Percentiles rank a stretch among this genome's conserved stretches.
These are phyloP conservation scores for Agelaius phoeniceus DNA, from an alignment of 2,113 vertebrate species.

Conservation along the genomic window DNA sequence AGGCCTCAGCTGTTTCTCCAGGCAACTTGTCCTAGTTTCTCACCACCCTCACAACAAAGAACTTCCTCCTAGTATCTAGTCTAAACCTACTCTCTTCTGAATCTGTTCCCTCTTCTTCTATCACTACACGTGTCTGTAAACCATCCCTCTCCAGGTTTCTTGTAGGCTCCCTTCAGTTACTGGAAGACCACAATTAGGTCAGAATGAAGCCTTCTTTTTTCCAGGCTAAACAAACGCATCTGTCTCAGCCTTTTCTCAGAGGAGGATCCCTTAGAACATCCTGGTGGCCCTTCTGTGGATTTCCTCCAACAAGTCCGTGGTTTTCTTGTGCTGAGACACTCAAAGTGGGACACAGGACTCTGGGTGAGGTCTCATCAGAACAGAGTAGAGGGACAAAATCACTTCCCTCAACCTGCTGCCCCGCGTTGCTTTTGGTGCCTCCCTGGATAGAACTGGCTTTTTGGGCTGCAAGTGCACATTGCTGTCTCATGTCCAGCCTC, in stretches of 20 bases:
- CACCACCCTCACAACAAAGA: not conserved
- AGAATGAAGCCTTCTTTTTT: not conserved
- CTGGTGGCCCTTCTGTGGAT: not conserved
- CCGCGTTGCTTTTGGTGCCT: not conserved
- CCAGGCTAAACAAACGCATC: not conserved
- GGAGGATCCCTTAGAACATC: not conserved
- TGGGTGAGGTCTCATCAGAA: not conserved
- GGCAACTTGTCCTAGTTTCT: not conserved
- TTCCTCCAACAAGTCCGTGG: not conserved
- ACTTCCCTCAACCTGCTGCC: not conserved
- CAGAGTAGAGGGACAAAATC: not conserved
- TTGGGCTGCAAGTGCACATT: not conserved
- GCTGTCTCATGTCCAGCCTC: not conserved
- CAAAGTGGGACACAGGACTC: not conserved
- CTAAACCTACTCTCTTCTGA: not conserved
- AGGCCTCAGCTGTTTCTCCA: not conserved
- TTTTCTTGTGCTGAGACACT: not conserved
- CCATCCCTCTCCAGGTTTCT: not conserved
- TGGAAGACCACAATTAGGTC: not conserved
- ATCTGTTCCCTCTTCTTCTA: not conserved
- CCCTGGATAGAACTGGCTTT: not conserved
- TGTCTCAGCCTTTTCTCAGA: not conserved
- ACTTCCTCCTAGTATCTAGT: not conserved
- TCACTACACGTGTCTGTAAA: not conserved
- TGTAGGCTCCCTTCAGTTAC: not conserved